These are phyloP conservation scores for Wasmannia auropunctata DNA, from an alignment of 1,140 invertebrate species.

Conservation along the genomic window DNA sequence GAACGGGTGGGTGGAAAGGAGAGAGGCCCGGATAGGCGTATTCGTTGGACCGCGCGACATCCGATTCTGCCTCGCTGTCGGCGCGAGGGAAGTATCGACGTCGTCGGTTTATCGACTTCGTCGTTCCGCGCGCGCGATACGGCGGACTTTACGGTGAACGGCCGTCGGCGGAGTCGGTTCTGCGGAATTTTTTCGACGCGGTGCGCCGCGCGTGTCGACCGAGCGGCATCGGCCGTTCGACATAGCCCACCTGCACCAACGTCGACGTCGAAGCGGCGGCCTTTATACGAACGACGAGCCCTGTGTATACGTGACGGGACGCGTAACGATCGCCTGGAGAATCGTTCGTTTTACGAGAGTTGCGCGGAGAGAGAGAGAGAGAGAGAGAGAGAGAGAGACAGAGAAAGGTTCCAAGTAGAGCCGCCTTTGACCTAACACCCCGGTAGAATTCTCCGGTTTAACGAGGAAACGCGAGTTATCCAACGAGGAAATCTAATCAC, in stretches of 20 bases:
- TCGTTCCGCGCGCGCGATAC: conserved; percentile 60
- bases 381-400: conserved; percentile 1
- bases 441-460: neutral
- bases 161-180: conserved; percentile 31
- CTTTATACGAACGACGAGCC: conserved; percentile 20
- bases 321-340: conserved; percentile 39
- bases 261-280: neutral
- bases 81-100: conserved; percentile 50
- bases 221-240: neutral
- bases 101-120: conserved; percentile 63
- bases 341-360: conserved; percentile 27
- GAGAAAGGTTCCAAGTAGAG: neutral
- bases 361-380: neutral
- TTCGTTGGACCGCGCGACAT: conserved; percentile 47
- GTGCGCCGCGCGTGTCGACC: too few species aligned
- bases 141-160: conserved; percentile 57
- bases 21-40: neutral
- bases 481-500: conserved; percentile 1
- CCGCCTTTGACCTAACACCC: neutral
- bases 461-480: conserved; percentile 13
- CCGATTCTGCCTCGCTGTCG: conserved; percentile 59
- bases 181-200: conserved; percentile 60
- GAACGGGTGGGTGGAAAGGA: neutral
- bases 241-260: neutral
- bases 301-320: conserved; percentile 9